Evolutionary conservation across 2,888 invertebrate genomes (phyloP).

Genomic region (Scaeva pyrastri): DNA sequence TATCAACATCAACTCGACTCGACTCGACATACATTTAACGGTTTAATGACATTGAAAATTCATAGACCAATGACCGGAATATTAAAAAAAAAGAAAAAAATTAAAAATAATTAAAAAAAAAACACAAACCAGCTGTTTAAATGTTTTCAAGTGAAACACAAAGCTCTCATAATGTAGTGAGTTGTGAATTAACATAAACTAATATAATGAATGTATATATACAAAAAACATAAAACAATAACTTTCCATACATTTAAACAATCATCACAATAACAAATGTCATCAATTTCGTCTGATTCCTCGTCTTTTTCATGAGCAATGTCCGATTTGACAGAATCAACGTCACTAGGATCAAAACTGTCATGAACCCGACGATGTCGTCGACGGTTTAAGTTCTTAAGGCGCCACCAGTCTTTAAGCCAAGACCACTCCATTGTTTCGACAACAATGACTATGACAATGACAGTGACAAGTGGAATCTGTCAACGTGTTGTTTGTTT

Average conservation of each 20-base stretch:
- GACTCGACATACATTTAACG: neutral
- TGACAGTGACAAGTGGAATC: constrained; percentile 45
- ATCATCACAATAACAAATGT: constrained; percentile 91
- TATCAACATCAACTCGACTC: no score
- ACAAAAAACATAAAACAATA: neutral
- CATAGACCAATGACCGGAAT: constrained; percentile 18
- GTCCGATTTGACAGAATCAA: constrained; percentile 78
- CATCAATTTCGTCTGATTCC: constrained; percentile 85
- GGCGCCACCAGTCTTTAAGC: constrained; percentile 92
- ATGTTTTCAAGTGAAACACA: constrained; percentile 11
- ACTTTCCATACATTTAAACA: constrained; percentile 85
- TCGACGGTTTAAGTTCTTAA: constrained; percentile 87
- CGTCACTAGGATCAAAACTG: constrained; percentile 89
- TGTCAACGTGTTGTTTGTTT: constrained; percentile 27
- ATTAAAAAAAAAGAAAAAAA: constrained; percentile 8
- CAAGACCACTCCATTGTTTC: constrained; percentile 90
- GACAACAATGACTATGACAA: neutral
- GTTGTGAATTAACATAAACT: no score
- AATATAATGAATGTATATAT: neutral
- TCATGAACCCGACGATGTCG: constrained; percentile 80
- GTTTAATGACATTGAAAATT: constrained; percentile 57
- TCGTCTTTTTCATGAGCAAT: constrained; percentile 64
- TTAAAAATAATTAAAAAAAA: neutral
- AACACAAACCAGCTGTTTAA: constrained; percentile 41
- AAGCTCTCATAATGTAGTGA: no score